These are phyloP conservation scores for Hylaeus volcanicus DNA, from an alignment of 1,140 invertebrate genomes.

Conservation along the genomic window DNA sequence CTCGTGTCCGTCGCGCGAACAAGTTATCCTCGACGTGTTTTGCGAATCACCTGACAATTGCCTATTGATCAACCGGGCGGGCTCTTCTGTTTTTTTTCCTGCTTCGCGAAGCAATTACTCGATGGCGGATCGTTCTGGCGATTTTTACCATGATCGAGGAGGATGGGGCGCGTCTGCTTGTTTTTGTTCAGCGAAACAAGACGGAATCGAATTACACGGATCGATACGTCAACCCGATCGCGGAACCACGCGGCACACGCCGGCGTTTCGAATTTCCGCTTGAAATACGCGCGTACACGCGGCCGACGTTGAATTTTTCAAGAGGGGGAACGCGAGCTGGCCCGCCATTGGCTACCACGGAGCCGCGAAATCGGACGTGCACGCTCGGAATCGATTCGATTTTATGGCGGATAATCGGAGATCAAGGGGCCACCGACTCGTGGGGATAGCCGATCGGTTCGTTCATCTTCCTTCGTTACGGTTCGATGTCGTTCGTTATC, in stretches of 20 bases:
- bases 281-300: conserved; percentile 34
- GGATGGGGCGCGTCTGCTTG: neutral
- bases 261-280: conserved; percentile 32
- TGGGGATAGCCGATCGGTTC: conserved; percentile 29
- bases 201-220: conserved; percentile 33
- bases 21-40: neutral
- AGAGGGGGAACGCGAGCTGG: neutral
- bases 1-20: neutral
- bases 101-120: conserved; percentile 1
- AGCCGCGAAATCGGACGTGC: conserved; percentile 10
- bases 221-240: conserved; percentile 30
- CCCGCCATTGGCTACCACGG: no score
- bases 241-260: neutral
- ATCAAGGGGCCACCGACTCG: neutral
- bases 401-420: conserved; percentile 38
- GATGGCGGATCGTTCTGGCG: neutral
- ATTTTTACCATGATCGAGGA: neutral
- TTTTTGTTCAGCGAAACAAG: neutral
- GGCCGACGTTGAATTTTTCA: conserved; percentile 45
- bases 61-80: conserved; percentile 1
- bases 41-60: conserved; percentile 7
- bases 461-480: conserved; percentile 33
- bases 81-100: neutral
- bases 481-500: conserved; percentile 28
- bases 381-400: conserved; percentile 20